Base-by-base conservation (phyloP, 2,113 vertebrate genomes). In the Polypterus bichir region DNA sequence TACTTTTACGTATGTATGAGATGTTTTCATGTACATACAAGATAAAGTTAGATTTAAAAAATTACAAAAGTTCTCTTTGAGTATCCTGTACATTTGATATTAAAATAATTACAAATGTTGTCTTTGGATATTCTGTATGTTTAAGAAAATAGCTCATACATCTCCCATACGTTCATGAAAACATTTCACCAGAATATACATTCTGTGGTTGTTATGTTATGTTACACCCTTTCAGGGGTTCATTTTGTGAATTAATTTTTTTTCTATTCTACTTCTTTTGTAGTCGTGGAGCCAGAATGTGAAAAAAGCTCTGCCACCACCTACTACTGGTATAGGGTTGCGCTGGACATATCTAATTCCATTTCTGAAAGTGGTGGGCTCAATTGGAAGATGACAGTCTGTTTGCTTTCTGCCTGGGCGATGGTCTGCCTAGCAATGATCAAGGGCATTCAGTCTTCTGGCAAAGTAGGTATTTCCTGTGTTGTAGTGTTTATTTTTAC, bases 381-480 rank as follows among this genome's bases (percentile, higher is more conserved):
- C 59, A 98, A 97, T 62, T 98, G 94, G 96, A 98, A 83, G 83
- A 99, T 99, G 92, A 92, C 90, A 0, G 0, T 91, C 71, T 94
- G 92, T 70, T 81, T 99, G 68, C 78, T 99, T 75, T 79, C 70
- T 48, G 91, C 94, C 61, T 99, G 96, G 96, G 69, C 86, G 47
- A 83, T 97, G 79, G 94, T 99, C 44, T 96, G 94, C 71, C 86
- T 98, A 44, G 91, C 94, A 70, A 97, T 99, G 94, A 97, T 98
- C 75, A 97, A 94, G 81, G 96, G 96, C 60, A 99, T 99, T 75
- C 94, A 98, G 78, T 97, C 96, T 53, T 97, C 94, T 63, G 96
- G 93, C 69, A 99, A 99, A 86, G 96, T 97, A 71, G 83, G 77
- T 87, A 77, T 61, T 59, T 57, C 64, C 7, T 71, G 69, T 7